phyloP scores from a whole-genome alignment of 2,797 vertebrate species.

The Malacoctenus gilli region DNA sequence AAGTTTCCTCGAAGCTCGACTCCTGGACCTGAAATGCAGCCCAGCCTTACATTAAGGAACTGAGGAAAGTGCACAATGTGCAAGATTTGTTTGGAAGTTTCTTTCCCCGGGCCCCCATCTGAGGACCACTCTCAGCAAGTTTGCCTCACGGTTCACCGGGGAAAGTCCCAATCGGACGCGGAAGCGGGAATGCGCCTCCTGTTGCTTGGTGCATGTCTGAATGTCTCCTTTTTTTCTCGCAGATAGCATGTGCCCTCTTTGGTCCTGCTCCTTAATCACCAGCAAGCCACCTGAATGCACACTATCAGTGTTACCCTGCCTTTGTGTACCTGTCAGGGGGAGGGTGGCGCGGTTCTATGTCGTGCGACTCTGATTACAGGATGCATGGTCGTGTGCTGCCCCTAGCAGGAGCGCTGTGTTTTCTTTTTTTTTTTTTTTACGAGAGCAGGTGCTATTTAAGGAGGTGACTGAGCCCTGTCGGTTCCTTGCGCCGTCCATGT shows the following conservation, averaged over 20 bases:
- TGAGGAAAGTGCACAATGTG: not conserved
- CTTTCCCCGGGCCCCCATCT: not conserved
- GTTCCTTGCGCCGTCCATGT: constrained; percentile 57
- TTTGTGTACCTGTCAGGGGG: constrained; percentile 75
- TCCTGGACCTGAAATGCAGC: constrained; percentile 1
- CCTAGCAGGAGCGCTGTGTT: constrained; percentile 62
- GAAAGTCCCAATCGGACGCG: constrained; percentile 11
- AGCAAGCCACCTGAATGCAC: constrained; percentile 75
- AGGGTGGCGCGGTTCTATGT: constrained; percentile 63
- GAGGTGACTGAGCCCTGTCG: constrained; percentile 67
- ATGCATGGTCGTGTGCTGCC: constrained; percentile 79
- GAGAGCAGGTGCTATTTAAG: constrained; percentile 83
- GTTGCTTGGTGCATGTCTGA: constrained; percentile 72
- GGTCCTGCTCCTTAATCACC: constrained; percentile 69
- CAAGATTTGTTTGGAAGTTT: constrained; percentile 10
- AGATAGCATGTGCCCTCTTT: constrained; percentile 65
- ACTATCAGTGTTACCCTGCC: constrained; percentile 73
- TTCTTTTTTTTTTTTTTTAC: constrained; percentile 60
- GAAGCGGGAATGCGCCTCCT: constrained; percentile 26
- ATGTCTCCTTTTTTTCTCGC: constrained; percentile 40
- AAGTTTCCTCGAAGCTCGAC: not conserved
- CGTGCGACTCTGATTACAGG: constrained; percentile 83
- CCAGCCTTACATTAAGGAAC: not conserved
- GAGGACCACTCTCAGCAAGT: constrained; percentile 17
- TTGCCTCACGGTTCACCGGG: constrained; percentile 11